Evolutionary conservation across 2,113 vertebrate genomes (phyloP).

Genomic region (Nibea coibor): DNA sequence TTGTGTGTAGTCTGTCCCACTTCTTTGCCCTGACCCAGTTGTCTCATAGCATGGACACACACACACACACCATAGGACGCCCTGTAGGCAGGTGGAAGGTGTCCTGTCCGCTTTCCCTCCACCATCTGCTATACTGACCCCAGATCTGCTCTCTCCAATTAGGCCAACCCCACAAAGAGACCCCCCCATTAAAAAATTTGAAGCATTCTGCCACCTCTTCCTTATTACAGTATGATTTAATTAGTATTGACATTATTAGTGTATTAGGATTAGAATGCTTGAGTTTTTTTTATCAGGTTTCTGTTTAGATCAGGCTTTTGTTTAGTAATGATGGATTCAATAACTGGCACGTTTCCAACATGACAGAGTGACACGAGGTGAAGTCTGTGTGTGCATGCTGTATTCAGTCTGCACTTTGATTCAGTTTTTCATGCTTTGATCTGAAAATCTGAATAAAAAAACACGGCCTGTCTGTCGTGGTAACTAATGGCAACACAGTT

Average conservation of each 20-base stretch:
- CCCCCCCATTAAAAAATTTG: not conserved
- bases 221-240: not conserved
- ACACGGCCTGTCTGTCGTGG: no score
- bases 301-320: no score
- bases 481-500: no score
- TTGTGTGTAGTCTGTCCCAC: conserved; percentile 51
- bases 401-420: no score
- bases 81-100: conserved; percentile 64
- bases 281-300: no score
- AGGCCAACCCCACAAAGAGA: conserved; percentile 21
- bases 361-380: no score
- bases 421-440: no score
- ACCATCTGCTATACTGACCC: conserved; percentile 64
- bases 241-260: not conserved
- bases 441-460: no score
- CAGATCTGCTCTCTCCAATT: conserved; percentile 40
- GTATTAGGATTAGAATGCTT: not conserved
- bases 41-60: conserved; percentile 19
- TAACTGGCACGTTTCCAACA: no score
- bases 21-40: conserved; percentile 64
- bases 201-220: not conserved
- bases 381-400: no score
- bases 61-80: conserved; percentile 49
- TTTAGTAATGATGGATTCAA: no score
- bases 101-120: conserved; percentile 43